A percentile compares a stretch with the other conserved stretches of the same genome.
phyloP scores from a whole-genome alignment of 2,797 vertebrate genomes.

The Enteromius mattozi region DNA sequence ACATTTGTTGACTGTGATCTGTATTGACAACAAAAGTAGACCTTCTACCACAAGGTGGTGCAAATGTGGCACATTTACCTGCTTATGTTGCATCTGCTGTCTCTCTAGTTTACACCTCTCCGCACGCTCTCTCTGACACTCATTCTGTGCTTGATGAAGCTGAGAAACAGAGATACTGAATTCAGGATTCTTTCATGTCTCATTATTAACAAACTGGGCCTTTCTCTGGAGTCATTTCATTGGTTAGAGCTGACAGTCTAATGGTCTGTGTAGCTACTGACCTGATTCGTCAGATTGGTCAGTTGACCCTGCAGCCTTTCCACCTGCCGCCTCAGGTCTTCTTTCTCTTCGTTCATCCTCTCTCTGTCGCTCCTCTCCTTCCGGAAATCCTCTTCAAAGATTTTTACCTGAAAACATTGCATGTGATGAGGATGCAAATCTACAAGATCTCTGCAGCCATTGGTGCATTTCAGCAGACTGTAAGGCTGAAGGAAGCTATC shows the following conservation, averaged over 20 bases:
- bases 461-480: background rate
- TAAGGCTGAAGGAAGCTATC: background rate
- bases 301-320: slow-evolving; percentile 93
- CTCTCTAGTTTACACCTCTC: slow-evolving; percentile 92
- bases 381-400: slow-evolving; percentile 98
- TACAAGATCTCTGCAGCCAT: slow-evolving; percentile 13
- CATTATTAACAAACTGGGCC: slow-evolving; percentile 1
- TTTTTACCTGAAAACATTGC: slow-evolving; percentile 86
- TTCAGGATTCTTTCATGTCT: slow-evolving; percentile 26
- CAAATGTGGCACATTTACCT: slow-evolving; percentile 79
- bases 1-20: background rate
- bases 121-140: slow-evolving; percentile 88
- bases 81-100: slow-evolving; percentile 92
- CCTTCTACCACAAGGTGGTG: slow-evolving; percentile 69
- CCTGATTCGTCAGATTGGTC: slow-evolving; percentile 88
- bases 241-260: background rate
- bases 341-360: slow-evolving; percentile 98
- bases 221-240: slow-evolving; percentile 3
- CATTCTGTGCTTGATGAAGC: slow-evolving; percentile 88
- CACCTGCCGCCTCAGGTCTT: slow-evolving; percentile 92
- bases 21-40: background rate
- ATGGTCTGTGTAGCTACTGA: slow-evolving; percentile 53
- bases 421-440: slow-evolving; percentile 22
- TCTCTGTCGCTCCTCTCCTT: slow-evolving; percentile 95
- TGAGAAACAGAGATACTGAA: slow-evolving; percentile 64